These are phyloP conservation scores for Varanus salvator DNA, from an alignment of 2,113 vertebrate species.

Conservation along the genomic window DNA sequence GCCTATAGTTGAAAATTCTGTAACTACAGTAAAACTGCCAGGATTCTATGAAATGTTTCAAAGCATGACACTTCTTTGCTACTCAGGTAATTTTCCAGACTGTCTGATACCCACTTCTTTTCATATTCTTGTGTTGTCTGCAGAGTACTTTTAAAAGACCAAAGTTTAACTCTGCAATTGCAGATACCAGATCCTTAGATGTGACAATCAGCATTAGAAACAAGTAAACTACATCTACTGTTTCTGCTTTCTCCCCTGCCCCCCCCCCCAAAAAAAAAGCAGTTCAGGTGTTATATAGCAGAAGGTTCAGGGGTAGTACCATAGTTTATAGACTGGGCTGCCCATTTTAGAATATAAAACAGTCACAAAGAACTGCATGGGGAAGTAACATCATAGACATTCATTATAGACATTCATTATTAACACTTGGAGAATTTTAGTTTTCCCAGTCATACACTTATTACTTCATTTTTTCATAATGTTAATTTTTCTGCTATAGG, in stretches of 20 bases:
- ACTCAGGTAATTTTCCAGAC: neutral
- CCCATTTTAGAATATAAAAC: neutral
- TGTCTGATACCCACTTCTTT: neutral
- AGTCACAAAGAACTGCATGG: fast-evolving
- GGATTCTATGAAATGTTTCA: neutral
- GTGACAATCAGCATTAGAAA: neutral
- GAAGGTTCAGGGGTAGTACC: fast-evolving
- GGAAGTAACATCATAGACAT: neutral
- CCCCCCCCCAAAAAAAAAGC: neutral
- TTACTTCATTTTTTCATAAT: neutral
- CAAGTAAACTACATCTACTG: neutral
- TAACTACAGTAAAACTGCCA: neutral
- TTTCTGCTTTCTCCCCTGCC: neutral
- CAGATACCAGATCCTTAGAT: neutral
- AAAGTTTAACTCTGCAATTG: fast-evolving
- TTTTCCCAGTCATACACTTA: neutral
- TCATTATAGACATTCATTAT: fast-evolving
- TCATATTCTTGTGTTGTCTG: neutral
- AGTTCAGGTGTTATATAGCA: neutral
- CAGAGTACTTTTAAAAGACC: neutral
- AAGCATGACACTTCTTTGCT: conserved; percentile 21
- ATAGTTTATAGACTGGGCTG: neutral
- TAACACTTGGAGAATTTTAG: neutral
- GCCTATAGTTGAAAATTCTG: conserved; percentile 23
- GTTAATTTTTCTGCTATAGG: neutral